phyloP scores from a whole-genome alignment of 2,888 invertebrate species.

The Drosophila mercatorum region DNA sequence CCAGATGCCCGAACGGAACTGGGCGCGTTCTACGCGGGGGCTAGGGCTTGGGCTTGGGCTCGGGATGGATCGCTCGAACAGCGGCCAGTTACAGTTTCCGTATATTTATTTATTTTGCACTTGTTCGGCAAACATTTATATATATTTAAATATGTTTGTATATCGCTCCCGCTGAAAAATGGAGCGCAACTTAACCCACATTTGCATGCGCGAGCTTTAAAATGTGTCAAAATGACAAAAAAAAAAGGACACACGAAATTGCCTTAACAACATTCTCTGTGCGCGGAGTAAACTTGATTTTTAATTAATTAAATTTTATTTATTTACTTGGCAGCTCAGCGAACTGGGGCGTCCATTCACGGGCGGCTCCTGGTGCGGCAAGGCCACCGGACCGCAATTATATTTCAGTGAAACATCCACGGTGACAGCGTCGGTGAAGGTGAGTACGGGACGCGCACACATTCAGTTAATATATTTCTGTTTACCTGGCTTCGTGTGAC shows the following conservation, averaged over 20 bases:
- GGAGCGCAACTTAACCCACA: conserved; percentile 57
- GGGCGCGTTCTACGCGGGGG: conserved; percentile 8
- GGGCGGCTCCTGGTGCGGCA: conserved; percentile 95
- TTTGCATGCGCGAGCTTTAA: conserved; percentile 48
- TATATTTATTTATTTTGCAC: conserved; percentile 62
- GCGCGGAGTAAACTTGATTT: conserved; percentile 60
- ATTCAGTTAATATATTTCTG: conserved; percentile 9
- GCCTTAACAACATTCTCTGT: conserved; percentile 41
- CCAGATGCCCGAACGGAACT: conserved; percentile 36
- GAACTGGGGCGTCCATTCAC: conserved; percentile 94
- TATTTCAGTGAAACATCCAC: conserved; percentile 96
- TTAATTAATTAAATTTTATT: conserved; percentile 72
- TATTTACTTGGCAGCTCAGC: conserved; percentile 87
- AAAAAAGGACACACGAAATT: conserved; percentile 27
- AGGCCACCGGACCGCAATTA: conserved; percentile 91
- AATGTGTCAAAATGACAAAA: conserved; percentile 35
- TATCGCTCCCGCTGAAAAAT: conserved; percentile 18
- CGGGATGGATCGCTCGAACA: conserved; percentile 17
- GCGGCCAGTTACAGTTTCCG: conserved; percentile 24
- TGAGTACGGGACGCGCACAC: conserved; percentile 81
- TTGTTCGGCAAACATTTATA: conserved; percentile 29
- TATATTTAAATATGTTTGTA: background rate
- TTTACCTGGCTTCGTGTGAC: background rate
- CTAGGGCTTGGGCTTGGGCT: background rate
- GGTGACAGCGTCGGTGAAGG: conserved; percentile 92